Evolutionary conservation across 2,797 vertebrate genomes (phyloP), one percentile per base, ranked within the genome.

Genomic region (Garrulus glandarius): DNA sequence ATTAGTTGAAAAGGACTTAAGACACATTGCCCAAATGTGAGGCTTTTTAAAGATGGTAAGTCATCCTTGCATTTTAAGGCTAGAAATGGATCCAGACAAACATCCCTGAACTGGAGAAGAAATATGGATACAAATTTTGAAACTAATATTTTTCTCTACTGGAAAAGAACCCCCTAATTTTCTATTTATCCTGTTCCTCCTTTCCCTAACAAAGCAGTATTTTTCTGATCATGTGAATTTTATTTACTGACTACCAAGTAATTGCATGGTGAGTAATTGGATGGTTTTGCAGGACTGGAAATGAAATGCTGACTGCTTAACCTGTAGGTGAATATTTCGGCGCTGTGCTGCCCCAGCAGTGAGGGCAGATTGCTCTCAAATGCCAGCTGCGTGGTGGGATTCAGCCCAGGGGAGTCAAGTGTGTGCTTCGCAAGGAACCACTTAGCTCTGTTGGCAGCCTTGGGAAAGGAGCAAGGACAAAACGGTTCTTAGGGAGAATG

Each of bases 211-310:
- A 94, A 95, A 96, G 81, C 84, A 93, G 72, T 89, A 84, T 82
- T 96, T 97, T 97, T 91, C 89, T 91, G 89, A 91, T 96, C 94
- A 96, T 96, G 95, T 97, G 95, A 96, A 87, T 87, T 95, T 96
- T 96, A 92, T 97, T 96, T 96, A 97, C 94, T 94, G 89, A 88
- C 84, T 93, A 95, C 95, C 79, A 90, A 92, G 89, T 95, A 95
- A 97, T 96, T 95, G 84, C 74, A 81, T 93, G 37, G 89, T 94
- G 84, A 92, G 83, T 91, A 93, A 94, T 14, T 94, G 95, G 63
- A 84, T 79, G 83, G 50, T 82, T 87, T 84, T 20, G 12, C 50
- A 88, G 80, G 61, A 22, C 69, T 92, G 59, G 89, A 76, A 90
- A 79, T 30, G 52, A 83, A 91, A 84, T 53, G 70, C 61, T 44